Conservation (phyloP, 2,888 invertebrate species). For the Toxonevra muliebris region DNA sequence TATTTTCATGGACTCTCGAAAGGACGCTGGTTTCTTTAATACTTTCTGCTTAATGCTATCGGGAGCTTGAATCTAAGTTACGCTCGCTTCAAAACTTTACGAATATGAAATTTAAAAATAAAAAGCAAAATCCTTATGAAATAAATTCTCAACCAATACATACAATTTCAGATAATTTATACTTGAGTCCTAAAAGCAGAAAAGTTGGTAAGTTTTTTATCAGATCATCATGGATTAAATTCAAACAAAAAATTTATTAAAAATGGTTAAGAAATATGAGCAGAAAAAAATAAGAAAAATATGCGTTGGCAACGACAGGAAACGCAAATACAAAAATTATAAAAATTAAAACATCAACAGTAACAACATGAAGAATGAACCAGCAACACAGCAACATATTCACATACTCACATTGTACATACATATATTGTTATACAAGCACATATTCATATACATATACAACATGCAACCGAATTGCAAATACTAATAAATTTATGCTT, state of each 20-base stretch:
- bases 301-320: background rate
- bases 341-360: constrained; percentile 13
- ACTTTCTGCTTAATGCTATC: too few relatives aligned
- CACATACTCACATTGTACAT: background rate
- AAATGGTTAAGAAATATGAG: background rate
- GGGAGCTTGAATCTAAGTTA: too few relatives aligned
- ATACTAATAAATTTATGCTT: constrained; percentile 24
- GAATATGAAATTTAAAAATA: too few relatives aligned
- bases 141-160: background rate
- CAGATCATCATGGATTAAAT: background rate
- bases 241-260: background rate
- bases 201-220: constrained; percentile 29
- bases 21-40: too few relatives aligned
- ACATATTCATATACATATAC: background rate
- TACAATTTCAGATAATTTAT: constrained; percentile 29
- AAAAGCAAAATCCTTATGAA: too few relatives aligned
- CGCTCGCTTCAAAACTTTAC: too few relatives aligned
- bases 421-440: background rate
- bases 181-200: constrained; percentile 15
- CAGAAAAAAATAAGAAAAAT: background rate
- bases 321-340: constrained; percentile 6
- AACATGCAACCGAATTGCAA: background rate
- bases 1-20: too few relatives aligned
- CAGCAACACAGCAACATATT: too few relatives aligned
- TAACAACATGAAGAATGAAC: too few relatives aligned